Evolutionary conservation across 2,113 vertebrate genomes (phyloP), one percentile per base, ranked within the genome.

Genomic region (Mustela lutreola): DNA sequence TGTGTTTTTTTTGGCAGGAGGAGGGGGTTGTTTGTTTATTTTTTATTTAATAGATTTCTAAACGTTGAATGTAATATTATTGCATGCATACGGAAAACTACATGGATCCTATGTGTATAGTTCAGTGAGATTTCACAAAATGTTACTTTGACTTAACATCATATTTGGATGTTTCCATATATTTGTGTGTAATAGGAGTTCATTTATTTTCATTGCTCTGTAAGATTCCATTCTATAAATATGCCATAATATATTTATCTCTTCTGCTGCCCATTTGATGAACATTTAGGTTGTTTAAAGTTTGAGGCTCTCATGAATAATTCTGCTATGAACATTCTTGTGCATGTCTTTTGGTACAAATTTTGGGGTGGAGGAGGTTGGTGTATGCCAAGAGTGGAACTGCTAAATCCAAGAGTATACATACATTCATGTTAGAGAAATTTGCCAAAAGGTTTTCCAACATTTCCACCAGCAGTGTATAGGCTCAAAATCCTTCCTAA

Each of bases 371-470:
- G 15, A 14, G 33, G n/a, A 67, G 65, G 36, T 22, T 26, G 0
- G 3, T n/a, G 31, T 18, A 42, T 26, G 65, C 26, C 26, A 53
- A 9, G 18, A 71, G n/a, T 83, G 16, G 56, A 48, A 92, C 56
- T 28, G 7, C 42, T 73, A 33, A 70, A 65, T 78, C 73, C 56
- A 8, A 60, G 11, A 71, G 5, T 21, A 26, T 45, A 14, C 10
- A 56, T 28, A 24, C 50, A 58, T 71, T 58, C 2, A 2, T 1
- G 31, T 48, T 56, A 91, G 63, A 73, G 73, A 93, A 75, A 95
- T 71, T 81, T 93, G 65, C 39, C 48, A n/a, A 60, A 81, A 28
- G 73, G 7, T 89, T 95, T 89, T 92, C 45, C 63, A 75, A 89
- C 0, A 50, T 28, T 79, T 88, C 36, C 7, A 63, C 53, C 62